Conservation (phyloP, 1,140 invertebrate genomes). For the Uloborus diversus region DNA sequence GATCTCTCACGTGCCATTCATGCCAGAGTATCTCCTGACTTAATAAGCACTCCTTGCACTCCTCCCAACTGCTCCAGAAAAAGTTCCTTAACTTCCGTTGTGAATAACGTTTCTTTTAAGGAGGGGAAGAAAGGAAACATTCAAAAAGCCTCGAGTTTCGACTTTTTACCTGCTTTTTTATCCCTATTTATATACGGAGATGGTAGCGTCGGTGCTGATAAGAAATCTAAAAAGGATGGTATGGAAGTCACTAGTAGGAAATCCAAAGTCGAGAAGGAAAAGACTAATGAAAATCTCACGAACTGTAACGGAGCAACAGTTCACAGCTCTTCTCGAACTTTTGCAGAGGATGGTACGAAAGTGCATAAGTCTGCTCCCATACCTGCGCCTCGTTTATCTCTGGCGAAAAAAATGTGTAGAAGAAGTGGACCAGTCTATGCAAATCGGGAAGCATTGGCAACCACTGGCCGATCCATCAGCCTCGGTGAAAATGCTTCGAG, state of each 20-base stretch:
- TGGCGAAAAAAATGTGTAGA: slow-evolving; percentile 40
- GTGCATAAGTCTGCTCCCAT: slow-evolving; percentile 40
- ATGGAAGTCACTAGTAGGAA: slow-evolving; percentile 25
- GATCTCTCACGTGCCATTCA: slow-evolving; percentile 29
- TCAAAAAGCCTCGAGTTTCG: slow-evolving; percentile 58
- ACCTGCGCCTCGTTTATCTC: slow-evolving; percentile 57
- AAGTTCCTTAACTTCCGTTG: slow-evolving; percentile 24
- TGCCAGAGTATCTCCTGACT: slow-evolving; percentile 27
- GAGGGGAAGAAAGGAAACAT: slow-evolving; percentile 37
- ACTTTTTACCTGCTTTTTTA: slow-evolving; percentile 55
- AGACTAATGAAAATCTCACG: neutral
- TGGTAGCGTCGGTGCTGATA: neutral
- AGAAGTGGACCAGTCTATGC: slow-evolving; percentile 56
- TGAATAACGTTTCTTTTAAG: neutral
- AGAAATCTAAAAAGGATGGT: slow-evolving; percentile 14
- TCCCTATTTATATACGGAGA: slow-evolving; percentile 52
- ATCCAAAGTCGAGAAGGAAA: slow-evolving; percentile 6
- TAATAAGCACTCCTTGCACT: slow-evolving; percentile 22
- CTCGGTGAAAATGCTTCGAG: slow-evolving; percentile 45
- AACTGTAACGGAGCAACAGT: slow-evolving; percentile 17
- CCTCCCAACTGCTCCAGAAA: slow-evolving; percentile 35
- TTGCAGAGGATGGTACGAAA: slow-evolving; percentile 24
- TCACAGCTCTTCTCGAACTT: slow-evolving; percentile 6
- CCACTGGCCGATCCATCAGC: slow-evolving; percentile 50
- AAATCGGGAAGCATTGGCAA: slow-evolving; percentile 49